phyloP scores from a whole-genome alignment of 2,888 invertebrate species.

The Hylaea fasciaria region DNA sequence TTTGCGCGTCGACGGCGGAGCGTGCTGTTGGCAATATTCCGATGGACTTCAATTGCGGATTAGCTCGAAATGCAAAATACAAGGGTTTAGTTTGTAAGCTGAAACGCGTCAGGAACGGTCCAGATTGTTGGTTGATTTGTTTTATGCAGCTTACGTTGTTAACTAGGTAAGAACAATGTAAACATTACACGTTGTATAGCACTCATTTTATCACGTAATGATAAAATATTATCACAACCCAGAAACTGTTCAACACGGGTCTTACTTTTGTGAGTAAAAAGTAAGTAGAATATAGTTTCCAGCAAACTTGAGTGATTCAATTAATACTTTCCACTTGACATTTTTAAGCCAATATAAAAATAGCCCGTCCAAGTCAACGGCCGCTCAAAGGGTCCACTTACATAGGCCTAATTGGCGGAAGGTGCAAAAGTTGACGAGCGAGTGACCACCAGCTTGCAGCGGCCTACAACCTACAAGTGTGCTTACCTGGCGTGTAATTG shows the following conservation, averaged over 20 bases:
- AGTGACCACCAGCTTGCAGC: conserved; percentile 45
- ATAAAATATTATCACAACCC: too few relatives aligned
- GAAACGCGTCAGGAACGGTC: too few relatives aligned
- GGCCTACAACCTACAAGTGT: conserved; percentile 16
- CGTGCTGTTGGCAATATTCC: conserved; percentile 42
- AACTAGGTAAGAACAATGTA: too few relatives aligned
- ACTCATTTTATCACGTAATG: too few relatives aligned
- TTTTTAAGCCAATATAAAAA: conserved; percentile 48
- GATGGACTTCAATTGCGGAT: conserved; percentile 34
- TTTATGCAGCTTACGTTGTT: too few relatives aligned
- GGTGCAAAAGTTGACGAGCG: conserved; percentile 53
- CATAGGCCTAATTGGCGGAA: conserved; percentile 64
- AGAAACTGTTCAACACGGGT: too few relatives aligned
- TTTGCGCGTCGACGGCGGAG: conserved; percentile 64
- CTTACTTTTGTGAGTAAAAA: too few relatives aligned
- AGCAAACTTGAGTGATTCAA: too few relatives aligned
- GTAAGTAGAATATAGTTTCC: too few relatives aligned
- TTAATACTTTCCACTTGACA: background rate
- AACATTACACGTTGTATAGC: too few relatives aligned
- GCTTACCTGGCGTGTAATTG: conserved; percentile 46
- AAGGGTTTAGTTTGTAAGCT: background rate
- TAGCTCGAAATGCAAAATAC: conserved; percentile 31
- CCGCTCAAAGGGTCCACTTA: conserved; percentile 50
- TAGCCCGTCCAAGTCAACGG: conserved; percentile 49
- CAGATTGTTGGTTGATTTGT: too few relatives aligned